A percentile compares a stretch with the other conserved stretches of the same genome.
Conservation (phyloP, 2,797 vertebrate genomes). For the Phataginus tricuspis region DNA sequence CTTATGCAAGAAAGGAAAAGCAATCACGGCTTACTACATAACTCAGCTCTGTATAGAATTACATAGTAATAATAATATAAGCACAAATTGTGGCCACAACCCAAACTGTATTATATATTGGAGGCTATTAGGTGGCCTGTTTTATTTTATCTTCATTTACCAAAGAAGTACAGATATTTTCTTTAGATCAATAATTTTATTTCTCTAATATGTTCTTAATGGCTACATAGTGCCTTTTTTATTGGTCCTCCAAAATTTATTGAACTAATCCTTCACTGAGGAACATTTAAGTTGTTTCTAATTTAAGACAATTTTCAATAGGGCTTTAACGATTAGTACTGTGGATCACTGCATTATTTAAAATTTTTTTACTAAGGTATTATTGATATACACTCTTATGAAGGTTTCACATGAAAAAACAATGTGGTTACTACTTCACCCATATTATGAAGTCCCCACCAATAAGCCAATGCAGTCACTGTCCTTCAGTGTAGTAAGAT, state of each 20-base stretch:
- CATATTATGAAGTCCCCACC: too few species aligned
- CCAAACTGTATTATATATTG: not conserved
- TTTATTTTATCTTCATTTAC: not conserved
- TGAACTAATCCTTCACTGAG: not conserved
- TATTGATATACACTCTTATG: too few species aligned
- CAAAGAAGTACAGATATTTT: constrained; percentile 22
- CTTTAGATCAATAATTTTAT: not conserved
- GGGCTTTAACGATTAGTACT: constrained; percentile 8
- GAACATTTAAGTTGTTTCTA: not conserved
- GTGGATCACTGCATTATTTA: constrained; percentile 13
- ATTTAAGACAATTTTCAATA: not conserved
- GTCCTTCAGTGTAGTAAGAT: too few species aligned
- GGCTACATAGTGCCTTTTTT: not conserved
- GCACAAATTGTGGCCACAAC: not conserved
- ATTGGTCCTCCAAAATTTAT: not conserved
- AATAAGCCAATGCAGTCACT: too few species aligned
- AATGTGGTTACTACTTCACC: too few species aligned
- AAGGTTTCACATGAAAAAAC: too few species aligned
- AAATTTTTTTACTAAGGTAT: not conserved
- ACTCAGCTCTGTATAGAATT: not conserved
- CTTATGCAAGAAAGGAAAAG: constrained; percentile 36
- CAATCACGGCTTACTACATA: not conserved
- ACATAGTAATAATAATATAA: not conserved
- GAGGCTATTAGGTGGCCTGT: not conserved
- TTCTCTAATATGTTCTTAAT: not conserved